Percentiles rank a stretch among this genome's conserved stretches.
phyloP scores from a whole-genome alignment of 2,797 vertebrate genomes.

The Varecia variegata region DNA sequence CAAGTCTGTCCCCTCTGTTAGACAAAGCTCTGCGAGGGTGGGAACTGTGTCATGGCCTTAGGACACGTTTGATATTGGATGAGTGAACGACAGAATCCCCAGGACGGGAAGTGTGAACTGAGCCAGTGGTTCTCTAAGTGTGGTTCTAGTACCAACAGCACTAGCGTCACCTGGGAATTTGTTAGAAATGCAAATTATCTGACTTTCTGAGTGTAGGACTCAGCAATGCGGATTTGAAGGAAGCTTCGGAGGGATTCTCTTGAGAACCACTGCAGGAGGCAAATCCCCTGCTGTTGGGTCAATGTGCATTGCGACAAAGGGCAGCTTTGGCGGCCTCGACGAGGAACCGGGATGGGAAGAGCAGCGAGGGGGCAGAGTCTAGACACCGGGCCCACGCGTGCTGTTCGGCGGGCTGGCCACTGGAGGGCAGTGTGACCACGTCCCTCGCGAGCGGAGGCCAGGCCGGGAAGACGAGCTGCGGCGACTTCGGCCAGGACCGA shows the following conservation, averaged over 20 bases:
- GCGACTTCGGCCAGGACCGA: not conserved
- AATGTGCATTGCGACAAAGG: not conserved
- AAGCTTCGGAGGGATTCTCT: not conserved
- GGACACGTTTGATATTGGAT: not conserved
- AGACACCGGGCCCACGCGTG: not conserved
- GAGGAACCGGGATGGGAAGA: not conserved
- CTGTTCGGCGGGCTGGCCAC: not conserved
- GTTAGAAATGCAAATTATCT: not conserved
- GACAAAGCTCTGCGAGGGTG: not conserved
- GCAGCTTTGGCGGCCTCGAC: not conserved
- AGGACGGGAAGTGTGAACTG: not conserved
- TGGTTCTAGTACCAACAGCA: not conserved
- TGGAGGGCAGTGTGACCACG: conserved; percentile 69
- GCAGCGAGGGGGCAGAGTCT: not conserved
- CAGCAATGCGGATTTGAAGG: not conserved
- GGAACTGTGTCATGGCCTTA: not conserved
- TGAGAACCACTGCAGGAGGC: not conserved
- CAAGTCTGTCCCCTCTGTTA: not conserved
- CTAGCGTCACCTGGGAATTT: not conserved
- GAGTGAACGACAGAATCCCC: not conserved
- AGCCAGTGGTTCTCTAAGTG: not conserved
- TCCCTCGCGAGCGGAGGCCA: not conserved
- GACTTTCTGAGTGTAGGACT: not conserved
- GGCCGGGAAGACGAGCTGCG: not conserved
- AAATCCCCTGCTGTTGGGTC: not conserved